Evolutionary conservation across 2,888 invertebrate genomes (phyloP).

Genomic region (Poecilus cupreus): DNA sequence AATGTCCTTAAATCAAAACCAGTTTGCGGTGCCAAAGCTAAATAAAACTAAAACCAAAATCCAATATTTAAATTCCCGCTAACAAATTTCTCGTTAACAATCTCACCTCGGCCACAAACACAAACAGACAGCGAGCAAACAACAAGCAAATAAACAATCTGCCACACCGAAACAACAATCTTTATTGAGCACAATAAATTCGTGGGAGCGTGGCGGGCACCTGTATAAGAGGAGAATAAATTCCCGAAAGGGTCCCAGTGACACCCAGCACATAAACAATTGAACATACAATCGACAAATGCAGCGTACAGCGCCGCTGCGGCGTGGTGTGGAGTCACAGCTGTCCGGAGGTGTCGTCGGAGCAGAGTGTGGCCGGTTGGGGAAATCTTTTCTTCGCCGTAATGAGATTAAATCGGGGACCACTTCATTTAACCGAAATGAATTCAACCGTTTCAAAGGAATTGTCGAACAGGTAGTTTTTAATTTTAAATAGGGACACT

Average conservation of each 20-base stretch:
- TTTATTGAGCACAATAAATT: conserved; percentile 33
- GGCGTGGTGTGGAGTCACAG: neutral
- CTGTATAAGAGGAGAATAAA: conserved; percentile 47
- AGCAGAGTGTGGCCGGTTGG: no score
- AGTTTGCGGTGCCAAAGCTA: no score
- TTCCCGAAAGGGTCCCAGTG: conserved; percentile 35
- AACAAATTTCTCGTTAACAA: conserved; percentile 35
- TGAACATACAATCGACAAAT: conserved; percentile 50
- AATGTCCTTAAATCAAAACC: no score
- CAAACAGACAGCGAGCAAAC: conserved; percentile 31
- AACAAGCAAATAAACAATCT: conserved; percentile 37
- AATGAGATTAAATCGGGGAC: conserved; percentile 16
- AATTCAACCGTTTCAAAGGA: neutral
- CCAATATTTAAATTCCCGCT: conserved; percentile 25
- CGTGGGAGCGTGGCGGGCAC: conserved; percentile 12
- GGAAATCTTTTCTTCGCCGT: neutral
- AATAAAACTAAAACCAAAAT: neutral
- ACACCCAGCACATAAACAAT: conserved; percentile 52
- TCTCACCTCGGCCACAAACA: conserved; percentile 2
- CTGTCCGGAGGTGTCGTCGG: conserved; percentile 2
- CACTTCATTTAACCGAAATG: conserved; percentile 10
- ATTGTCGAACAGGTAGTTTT: no score
- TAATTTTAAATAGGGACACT: neutral
- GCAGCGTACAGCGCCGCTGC: neutral
- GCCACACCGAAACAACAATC: conserved; percentile 35